Percentiles rank a stretch among this genome's conserved stretches.
phyloP scores from a whole-genome alignment of 2,797 vertebrate genomes.

The Melanogrammus aeglefinus region DNA sequence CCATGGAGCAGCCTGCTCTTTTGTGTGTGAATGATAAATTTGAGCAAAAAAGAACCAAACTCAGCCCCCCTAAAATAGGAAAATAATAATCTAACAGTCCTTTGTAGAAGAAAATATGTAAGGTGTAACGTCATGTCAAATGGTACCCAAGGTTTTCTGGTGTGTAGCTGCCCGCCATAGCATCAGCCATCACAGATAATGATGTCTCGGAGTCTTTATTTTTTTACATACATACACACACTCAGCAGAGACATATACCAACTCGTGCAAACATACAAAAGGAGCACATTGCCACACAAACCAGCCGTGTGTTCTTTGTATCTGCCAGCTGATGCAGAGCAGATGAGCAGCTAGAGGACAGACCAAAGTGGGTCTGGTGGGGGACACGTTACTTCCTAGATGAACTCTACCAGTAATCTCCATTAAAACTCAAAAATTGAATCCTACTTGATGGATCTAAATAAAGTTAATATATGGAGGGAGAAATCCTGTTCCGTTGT shows the following conservation, averaged over 20 bases:
- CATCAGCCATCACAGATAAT: background rate
- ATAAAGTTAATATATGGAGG: background rate
- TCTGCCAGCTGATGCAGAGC: constrained; percentile 73
- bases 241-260: constrained; percentile 11
- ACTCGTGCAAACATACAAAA: constrained; percentile 46
- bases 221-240: constrained; percentile 12
- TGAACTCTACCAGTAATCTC: background rate
- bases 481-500: background rate
- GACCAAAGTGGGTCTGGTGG: constrained; percentile 14
- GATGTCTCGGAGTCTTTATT: background rate
- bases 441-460: background rate
- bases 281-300: constrained; percentile 58
- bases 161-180: background rate
- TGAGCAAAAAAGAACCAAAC: background rate
- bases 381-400: background rate
- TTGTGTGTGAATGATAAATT: constrained; percentile 21
- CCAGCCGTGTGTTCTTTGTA: constrained; percentile 66
- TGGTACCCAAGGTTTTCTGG: background rate
- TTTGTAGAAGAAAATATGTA: constrained; percentile 10
- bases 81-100: background rate
- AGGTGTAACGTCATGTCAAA: constrained; percentile 8
- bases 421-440: background rate
- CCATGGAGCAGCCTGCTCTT: constrained; percentile 28
- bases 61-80: background rate
- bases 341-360: constrained; percentile 57